phyloP scores from a whole-genome alignment of 2,113 vertebrate species.

The Carassius carassius region DNA sequence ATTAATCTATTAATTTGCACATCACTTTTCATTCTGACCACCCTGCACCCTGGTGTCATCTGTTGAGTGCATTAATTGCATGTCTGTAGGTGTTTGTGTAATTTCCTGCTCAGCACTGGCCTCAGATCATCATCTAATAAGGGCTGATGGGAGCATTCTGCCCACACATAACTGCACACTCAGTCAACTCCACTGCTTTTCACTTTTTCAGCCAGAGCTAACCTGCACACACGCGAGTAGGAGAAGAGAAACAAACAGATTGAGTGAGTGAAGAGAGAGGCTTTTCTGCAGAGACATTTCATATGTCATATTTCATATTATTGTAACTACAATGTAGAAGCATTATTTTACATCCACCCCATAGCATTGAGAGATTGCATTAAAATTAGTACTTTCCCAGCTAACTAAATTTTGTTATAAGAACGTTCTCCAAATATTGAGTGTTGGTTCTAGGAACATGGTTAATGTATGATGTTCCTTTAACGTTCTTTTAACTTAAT shows the following conservation, averaged over 20 bases:
- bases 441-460: no score
- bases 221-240: not conserved
- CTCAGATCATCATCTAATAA: constrained; percentile 23
- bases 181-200: not conserved
- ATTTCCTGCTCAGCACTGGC: constrained; percentile 10
- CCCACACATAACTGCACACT: not conserved
- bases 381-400: no score
- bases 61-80: not conserved
- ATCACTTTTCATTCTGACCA: not conserved
- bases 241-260: not conserved
- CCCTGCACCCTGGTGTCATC: constrained; percentile 4
- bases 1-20: constrained; percentile 7
- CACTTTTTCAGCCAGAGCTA: not conserved
- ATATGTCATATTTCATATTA: no score
- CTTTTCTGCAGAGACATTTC: not conserved
- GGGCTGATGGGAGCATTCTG: constrained; percentile 21
- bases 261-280: not conserved
- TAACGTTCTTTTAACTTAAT: no score
- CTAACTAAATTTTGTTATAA: no score
- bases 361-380: no score
- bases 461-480: no score
- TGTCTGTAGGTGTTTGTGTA: constrained; percentile 24
- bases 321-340: no score
- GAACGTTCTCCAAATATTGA: no score
- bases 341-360: no score